Evolutionary conservation across 2,113 vertebrate species (phyloP), one percentile per base, ranked within the genome.

Genomic region (Pelvicachromis taeniatus): DNA sequence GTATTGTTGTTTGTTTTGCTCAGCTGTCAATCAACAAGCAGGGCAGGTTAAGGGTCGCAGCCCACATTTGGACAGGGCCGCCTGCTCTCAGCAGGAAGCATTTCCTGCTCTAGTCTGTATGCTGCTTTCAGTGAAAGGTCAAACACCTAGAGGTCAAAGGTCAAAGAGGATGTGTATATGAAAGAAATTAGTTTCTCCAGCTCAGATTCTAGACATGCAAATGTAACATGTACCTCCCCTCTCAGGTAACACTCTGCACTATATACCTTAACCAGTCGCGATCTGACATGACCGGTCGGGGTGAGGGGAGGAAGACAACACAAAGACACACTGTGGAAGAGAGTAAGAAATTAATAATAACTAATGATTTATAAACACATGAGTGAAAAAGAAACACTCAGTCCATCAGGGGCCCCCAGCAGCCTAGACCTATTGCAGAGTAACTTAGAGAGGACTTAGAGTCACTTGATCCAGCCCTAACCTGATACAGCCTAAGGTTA

Each of bases 71-170:
- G 86, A 80, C 63, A 5, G 81, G 7, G 17, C 83, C 38, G 38
- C 84, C 90, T 78, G 17, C 59, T 81, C 90, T 77, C 90, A 14
- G 86, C 91, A 87, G 87, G 90, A 86, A 91, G 89, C 85, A 10
- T 86, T 90, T 94, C 93, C 93, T 92, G 92, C 85, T 84, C 26
- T 54, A 10, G 82, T 88, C 84, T 33, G 63, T 85, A 77, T 77
- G 80, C 80, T 79, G 78, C 78, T 54, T 86, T 82, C 33, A 35
- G 54, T 19, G 54, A 73, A 86, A 79, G 87, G 89, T 91, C 89
- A 85, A 88, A 85, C 81, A 68, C 79, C 61, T 2, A 33, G 33
- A n/a, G 82, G 68, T 6, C 58, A 91, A 75, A 84, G 82, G 90
- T 89, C 87, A 87, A 79, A 90, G 6, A 65, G 83, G 42, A 17